phyloP scores from a whole-genome alignment of 2,888 invertebrate genomes.

The Leucozona laternaria region DNA sequence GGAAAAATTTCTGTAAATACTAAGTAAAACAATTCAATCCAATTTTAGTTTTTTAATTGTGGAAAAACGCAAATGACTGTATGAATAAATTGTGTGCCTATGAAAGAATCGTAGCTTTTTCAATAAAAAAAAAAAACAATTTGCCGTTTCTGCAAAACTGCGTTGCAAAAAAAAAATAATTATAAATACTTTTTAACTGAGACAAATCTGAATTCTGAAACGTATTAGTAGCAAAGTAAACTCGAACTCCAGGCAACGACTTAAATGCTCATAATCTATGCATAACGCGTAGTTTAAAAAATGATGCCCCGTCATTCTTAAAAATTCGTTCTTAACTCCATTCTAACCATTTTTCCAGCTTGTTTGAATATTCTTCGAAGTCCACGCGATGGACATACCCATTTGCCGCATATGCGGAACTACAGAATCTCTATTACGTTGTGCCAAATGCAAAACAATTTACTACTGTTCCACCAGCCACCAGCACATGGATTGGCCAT shows the following conservation, averaged over 20 bases:
- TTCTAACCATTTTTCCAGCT: not conserved
- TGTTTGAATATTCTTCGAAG: not conserved
- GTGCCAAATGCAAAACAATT: constrained; percentile 89
- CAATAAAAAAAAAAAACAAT: not conserved
- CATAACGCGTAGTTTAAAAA: not conserved
- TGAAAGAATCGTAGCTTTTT: not conserved
- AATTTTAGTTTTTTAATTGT: not conserved
- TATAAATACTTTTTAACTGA: not conserved
- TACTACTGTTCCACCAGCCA: constrained; percentile 93
- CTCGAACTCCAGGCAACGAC: too few species aligned
- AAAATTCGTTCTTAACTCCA: not conserved
- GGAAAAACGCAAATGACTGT: not conserved
- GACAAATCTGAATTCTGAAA: not conserved
- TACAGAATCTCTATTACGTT: constrained; percentile 86
- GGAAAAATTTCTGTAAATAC: not conserved
- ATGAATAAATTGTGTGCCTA: not conserved
- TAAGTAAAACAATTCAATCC: not conserved
- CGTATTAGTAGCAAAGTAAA: too few species aligned
- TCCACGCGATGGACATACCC: constrained; percentile 74
- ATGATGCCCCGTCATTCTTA: constrained; percentile 11
- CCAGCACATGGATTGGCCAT: constrained; percentile 91
- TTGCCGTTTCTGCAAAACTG: not conserved
- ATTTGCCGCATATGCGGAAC: constrained; percentile 81
- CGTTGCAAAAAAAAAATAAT: not conserved
- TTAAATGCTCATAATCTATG: not conserved